Percentiles rank a stretch among this genome's conserved stretches.
Conservation (phyloP, 1,140 invertebrate species). For the Triops longicaudatus region DNA sequence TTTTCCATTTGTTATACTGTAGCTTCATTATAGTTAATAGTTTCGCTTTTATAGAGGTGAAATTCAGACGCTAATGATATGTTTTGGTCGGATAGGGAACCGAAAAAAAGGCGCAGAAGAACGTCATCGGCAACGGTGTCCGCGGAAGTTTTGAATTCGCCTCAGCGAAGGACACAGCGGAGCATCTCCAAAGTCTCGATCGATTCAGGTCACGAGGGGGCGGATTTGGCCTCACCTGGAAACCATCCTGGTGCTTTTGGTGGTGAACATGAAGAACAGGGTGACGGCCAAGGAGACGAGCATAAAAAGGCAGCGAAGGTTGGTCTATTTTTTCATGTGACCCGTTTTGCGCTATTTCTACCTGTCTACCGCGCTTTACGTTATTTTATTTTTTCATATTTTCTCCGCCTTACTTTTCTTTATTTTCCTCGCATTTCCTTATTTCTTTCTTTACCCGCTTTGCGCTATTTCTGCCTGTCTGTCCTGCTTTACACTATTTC, state of each 20-base stretch:
- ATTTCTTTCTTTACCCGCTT: too few relatives aligned
- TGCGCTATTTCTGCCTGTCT: too few relatives aligned
- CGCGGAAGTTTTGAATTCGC: not conserved
- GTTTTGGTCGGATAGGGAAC: not conserved
- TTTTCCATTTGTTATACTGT: too few relatives aligned
- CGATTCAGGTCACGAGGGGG: not conserved
- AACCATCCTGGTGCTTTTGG: not conserved
- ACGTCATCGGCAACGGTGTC: not conserved
- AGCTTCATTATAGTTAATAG: too few relatives aligned
- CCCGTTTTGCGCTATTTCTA: too few relatives aligned
- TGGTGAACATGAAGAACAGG: not conserved
- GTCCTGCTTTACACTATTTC: too few relatives aligned
- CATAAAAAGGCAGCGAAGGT: conserved; percentile 1
- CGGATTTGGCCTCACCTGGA: not conserved
- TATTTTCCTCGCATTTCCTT: too few relatives aligned
- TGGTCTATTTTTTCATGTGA: not conserved
- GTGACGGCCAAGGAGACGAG: not conserved
- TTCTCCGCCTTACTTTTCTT: too few relatives aligned
- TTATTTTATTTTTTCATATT: conserved; percentile 16
- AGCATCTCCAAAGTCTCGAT: not conserved
- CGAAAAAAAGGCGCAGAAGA: not conserved
- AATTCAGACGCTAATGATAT: not conserved
- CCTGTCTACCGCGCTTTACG: too few relatives aligned
- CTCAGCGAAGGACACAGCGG: not conserved
- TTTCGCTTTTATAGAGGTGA: not conserved